phyloP scores from a whole-genome alignment of 1,140 invertebrate genomes.

The Megathymus violae region DNA sequence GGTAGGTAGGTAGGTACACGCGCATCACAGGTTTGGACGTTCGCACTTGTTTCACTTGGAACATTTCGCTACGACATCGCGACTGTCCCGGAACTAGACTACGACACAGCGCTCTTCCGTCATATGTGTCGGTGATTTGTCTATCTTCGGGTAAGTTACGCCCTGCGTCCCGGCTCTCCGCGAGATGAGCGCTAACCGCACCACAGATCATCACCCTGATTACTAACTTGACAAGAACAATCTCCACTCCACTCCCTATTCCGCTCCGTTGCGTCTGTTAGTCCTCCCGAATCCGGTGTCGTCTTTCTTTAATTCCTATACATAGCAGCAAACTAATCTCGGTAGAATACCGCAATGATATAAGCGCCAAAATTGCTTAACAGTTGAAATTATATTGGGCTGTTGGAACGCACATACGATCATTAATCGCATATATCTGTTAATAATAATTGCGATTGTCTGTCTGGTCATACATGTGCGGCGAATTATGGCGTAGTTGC shows the following conservation, averaged over 20 bases:
- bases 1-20: neutral
- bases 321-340: constrained; percentile 41
- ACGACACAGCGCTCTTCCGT: constrained; percentile 44
- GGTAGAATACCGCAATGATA: constrained; percentile 49
- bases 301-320: constrained; percentile 4
- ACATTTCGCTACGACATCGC: neutral
- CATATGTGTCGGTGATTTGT: constrained; percentile 45
- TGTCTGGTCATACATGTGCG: constrained; percentile 69
- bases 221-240: constrained; percentile 51
- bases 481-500: constrained; percentile 71
- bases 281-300: constrained; percentile 50
- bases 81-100: neutral
- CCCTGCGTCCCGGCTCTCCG: constrained; percentile 47
- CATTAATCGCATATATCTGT: constrained; percentile 72
- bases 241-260: constrained; percentile 21
- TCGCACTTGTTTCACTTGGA: neutral
- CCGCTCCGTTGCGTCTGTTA: constrained; percentile 25
- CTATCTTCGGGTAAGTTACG: constrained; percentile 62
- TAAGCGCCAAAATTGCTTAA: constrained; percentile 52
- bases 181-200: constrained; percentile 64
- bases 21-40: neutral
- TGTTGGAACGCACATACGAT: constrained; percentile 51
- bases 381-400: constrained; percentile 46
- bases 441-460: constrained; percentile 77
- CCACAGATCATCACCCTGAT: constrained; percentile 59